These are phyloP conservation scores for Brotogeris chrysoptera DNA, from an alignment of 2,797 vertebrate species.

Conservation along the genomic window DNA sequence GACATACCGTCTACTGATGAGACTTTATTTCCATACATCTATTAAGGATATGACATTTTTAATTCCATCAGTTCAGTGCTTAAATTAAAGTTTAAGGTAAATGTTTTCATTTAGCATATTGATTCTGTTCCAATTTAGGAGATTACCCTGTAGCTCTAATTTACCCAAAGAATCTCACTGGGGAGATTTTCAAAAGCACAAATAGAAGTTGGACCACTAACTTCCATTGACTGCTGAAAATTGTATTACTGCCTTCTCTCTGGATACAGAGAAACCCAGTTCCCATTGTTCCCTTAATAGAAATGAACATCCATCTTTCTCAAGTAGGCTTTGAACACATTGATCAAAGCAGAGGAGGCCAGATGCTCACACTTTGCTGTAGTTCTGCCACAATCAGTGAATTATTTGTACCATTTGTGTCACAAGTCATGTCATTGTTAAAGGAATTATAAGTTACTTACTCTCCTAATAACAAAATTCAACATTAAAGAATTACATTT, in stretches of 20 bases:
- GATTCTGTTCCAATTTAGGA: conserved; percentile 49
- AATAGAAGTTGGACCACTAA: conserved; percentile 9
- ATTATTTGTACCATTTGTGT: conserved; percentile 24
- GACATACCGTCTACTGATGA: neutral
- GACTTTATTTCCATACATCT: neutral
- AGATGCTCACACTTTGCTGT: neutral
- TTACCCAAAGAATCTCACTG: conserved; percentile 22
- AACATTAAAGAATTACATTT: neutral
- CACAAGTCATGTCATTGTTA: neutral
- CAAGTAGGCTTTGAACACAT: conserved; percentile 43
- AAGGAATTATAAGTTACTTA: conserved; percentile 1
- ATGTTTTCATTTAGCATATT: conserved; percentile 45
- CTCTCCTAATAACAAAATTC: neutral
- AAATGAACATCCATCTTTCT: conserved; percentile 23
- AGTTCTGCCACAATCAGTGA: neutral
- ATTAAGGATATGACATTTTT: neutral
- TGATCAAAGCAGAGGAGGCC: conserved; percentile 30
- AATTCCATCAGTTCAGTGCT: neutral
- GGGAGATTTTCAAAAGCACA: conserved; percentile 31
- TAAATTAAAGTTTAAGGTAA: conserved; percentile 25
- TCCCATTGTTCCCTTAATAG: conserved; percentile 42
- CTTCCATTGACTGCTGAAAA: conserved; percentile 24
- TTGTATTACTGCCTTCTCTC: conserved; percentile 17
- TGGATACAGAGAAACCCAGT: neutral
- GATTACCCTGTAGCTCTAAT: conserved; percentile 32